Evolutionary conservation across 1,140 invertebrate species (phyloP), one percentile per base, ranked within the genome.

Genomic region (Druon quercuslanigerum): DNA sequence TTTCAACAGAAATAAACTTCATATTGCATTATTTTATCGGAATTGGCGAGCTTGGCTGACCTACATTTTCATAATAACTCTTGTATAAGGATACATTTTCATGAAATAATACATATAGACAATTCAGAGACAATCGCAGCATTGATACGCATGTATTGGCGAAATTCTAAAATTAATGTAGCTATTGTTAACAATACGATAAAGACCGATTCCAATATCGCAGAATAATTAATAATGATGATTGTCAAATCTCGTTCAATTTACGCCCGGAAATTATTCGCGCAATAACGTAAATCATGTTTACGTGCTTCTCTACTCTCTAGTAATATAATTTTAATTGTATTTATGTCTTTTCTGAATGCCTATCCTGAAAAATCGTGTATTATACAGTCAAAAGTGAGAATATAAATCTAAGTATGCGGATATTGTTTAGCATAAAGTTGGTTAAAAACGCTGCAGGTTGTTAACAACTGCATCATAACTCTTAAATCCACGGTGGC

Each of bases 11-110:
- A 66, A 40, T 40, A 25, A 40, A 66, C 2, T 16, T 66, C 25
- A 20, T 20, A 4, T 16, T 66, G 60, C 40, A 33, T 33, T 33
- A 66, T 66, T 66, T 66, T 33, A 66, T 16, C 14, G 25, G 60
- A 40, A 66, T 66, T 16, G 25, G 40, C 33, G 60, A 66, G 60
- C 60, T 40, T 40, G 16, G 33, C 25, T 40, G 60, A 40, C 60
- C 60, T 66, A 46, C 14, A 66, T 66, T 66, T 66, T 66, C 60
- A 66, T 20, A 66, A 66, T 66, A 20, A 66, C 60, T 40, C 40
- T 66, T 14, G 4, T 33, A 66, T 16, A 46, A 40, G 25, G 25
- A 40, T 66, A 8, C 25, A 66, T 66, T 66, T 16, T 14, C 3
- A 1, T 40, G 7, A 40, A 40, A 25, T 16, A 66, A 66, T 66